These are phyloP conservation scores for Trididemnum miniatum DNA, from an alignment of 23 tunicate genomes.

Conservation along the genomic window DNA sequence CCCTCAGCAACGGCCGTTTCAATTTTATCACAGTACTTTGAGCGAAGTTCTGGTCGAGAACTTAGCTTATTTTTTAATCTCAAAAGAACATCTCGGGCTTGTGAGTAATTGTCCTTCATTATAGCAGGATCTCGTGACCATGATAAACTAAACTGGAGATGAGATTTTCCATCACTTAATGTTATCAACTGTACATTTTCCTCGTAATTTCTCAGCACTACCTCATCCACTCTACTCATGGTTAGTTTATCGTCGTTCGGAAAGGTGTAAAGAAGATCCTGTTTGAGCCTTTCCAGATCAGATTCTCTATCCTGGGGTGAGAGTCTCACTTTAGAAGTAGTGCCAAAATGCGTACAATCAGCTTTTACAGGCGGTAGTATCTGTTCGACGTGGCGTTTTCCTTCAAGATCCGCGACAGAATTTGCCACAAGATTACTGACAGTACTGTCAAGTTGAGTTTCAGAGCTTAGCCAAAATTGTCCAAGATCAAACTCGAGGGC, in stretches of 20 bases:
- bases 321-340: background rate
- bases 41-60: background rate
- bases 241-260: background rate
- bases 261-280: background rate
- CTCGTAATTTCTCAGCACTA: background rate
- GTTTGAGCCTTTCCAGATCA: background rate
- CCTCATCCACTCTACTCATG: background rate
- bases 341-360: no score
- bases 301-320: background rate
- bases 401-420: background rate
- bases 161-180: background rate
- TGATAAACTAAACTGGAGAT: constrained; percentile 5
- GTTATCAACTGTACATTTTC: background rate
- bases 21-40: background rate
- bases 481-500: background rate
- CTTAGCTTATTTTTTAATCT: background rate
- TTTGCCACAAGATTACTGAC: background rate
- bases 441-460: background rate
- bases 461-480: background rate
- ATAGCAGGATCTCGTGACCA: background rate
- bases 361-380: no score
- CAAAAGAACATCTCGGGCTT: background rate
- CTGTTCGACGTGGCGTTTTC: background rate
- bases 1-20: constrained; percentile 2
- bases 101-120: background rate